Evolutionary conservation across 2,113 vertebrate genomes (phyloP).

Genomic region (Ellobius talpinus): DNA sequence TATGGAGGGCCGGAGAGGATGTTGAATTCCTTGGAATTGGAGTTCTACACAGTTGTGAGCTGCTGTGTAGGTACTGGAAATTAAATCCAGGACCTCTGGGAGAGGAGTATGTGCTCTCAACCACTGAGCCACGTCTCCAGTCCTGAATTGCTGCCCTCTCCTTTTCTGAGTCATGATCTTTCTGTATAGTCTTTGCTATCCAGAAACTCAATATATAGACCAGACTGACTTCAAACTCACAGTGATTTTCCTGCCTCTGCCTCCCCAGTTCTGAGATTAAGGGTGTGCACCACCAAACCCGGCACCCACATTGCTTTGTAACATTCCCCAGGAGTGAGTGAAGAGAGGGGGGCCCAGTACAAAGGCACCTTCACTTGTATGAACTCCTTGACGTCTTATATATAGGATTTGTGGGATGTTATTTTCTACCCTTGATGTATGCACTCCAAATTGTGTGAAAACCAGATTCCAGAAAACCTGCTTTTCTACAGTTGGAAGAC

Average conservation of each 20-base stretch:
- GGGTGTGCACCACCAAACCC: not conserved
- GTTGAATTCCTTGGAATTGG: not conserved
- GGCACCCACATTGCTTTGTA: not conserved
- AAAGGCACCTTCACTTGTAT: not conserved
- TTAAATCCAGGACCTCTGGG: not conserved
- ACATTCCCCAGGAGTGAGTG: not conserved
- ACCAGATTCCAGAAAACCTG: constrained; percentile 20
- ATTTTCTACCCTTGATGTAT: constrained; percentile 45
- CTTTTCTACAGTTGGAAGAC: constrained; percentile 36
- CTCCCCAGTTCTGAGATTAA: not conserved
- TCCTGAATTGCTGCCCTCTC: not conserved
- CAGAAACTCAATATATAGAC: not conserved
- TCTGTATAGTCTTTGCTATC: not conserved
- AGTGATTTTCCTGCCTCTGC: not conserved
- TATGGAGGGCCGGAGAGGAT: not conserved
- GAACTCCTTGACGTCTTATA: not conserved
- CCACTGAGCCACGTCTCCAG: not conserved
- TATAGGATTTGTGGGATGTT: not conserved
- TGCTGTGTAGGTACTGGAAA: not conserved
- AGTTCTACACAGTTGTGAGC: not conserved
- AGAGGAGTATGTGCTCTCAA: not conserved
- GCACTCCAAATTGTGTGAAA: not conserved
- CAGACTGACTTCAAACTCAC: not conserved
- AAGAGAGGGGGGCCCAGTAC: constrained; percentile 2
- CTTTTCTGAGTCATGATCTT: not conserved